Evolutionary conservation across 2,797 vertebrate genomes (phyloP).

Genomic region (Diglossa cyanea): DNA sequence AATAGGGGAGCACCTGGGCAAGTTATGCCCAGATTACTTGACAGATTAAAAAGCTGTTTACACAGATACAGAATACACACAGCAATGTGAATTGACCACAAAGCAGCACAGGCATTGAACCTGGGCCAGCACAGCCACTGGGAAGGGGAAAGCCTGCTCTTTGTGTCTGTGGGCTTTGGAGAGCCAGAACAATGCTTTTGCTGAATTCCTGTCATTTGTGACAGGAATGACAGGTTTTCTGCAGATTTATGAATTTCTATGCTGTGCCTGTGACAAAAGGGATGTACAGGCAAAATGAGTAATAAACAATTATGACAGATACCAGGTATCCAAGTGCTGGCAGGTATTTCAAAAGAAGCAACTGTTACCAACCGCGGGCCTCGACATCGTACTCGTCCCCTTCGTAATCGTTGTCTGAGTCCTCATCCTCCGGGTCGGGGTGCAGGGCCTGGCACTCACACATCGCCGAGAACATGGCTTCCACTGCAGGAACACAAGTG

Average conservation of each 20-base stretch:
- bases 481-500: constrained; percentile 79
- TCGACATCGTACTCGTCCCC: constrained; percentile 95
- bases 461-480: constrained; percentile 94
- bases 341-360: not conserved
- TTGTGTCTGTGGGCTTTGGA: not conserved
- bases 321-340: not conserved
- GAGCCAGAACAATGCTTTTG: not conserved
- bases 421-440: constrained; percentile 90
- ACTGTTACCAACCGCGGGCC: constrained; percentile 83
- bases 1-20: not conserved
- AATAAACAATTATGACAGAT: not conserved
- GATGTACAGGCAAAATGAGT: not conserved
- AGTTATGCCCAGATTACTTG: not conserved
- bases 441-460: constrained; percentile 97
- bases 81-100: not conserved
- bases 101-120: rapidly evolving
- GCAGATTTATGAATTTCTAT: not conserved
- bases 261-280: not conserved
- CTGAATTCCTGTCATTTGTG: not conserved
- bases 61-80: not conserved
- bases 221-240: not conserved
- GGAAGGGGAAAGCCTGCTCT: not conserved
- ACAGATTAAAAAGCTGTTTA: not conserved
- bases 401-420: constrained; percentile 90
- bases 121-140: not conserved